phyloP scores from a whole-genome alignment of 1,140 invertebrate genomes.

The Acromyrmex charruanus region DNA sequence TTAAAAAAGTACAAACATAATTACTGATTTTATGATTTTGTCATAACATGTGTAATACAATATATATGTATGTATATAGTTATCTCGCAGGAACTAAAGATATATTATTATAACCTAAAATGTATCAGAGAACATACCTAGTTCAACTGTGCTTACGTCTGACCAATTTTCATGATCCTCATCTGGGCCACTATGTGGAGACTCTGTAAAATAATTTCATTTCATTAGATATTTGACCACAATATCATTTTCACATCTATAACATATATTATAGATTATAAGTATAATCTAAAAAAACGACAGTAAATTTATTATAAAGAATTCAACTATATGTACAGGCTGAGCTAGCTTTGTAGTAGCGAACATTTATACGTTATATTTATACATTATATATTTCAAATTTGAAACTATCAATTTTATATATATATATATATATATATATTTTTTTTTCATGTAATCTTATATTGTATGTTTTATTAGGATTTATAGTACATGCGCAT shows the following conservation, averaged over 20 bases:
- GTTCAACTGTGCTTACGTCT: slow-evolving; percentile 8
- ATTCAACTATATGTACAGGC: background rate
- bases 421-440: no score
- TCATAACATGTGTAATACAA: no score
- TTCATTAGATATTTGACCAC: slow-evolving; percentile 23
- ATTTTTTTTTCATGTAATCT: background rate
- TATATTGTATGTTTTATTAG: background rate
- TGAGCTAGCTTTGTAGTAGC: background rate
- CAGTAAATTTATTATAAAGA: slow-evolving; percentile 27
- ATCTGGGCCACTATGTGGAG: background rate
- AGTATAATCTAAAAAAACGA: background rate
- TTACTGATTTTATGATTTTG: no score
- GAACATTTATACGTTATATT: no score
- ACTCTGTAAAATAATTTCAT: slow-evolving; percentile 45
- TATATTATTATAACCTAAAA: background rate
- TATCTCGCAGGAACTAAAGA: background rate
- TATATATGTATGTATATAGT: no score
- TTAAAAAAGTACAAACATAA: no score
- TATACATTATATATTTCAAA: no score
- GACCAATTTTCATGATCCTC: slow-evolving; percentile 24
- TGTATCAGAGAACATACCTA: slow-evolving; percentile 14
- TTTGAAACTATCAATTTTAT: no score
- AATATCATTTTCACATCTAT: background rate
- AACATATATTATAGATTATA: background rate
- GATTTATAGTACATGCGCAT: no score